Evolutionary conservation across 2,888 invertebrate species (phyloP), one percentile per base, ranked within the genome.

Genomic region (Eupithecia centaureata): DNA sequence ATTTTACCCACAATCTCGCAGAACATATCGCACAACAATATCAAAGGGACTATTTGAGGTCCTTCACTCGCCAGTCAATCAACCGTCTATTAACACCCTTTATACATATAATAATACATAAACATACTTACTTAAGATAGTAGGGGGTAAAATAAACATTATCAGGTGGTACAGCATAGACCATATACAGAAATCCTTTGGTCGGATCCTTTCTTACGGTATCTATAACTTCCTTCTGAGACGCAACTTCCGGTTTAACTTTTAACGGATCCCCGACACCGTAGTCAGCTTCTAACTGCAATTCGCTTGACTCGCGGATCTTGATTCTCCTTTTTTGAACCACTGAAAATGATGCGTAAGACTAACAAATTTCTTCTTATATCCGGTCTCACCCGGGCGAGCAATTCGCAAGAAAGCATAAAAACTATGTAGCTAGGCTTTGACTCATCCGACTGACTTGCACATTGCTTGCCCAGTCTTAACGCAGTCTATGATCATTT

Each of bases 101-200:
- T n/a, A n/a, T n/a, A n/a, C n/a, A n/a, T n/a, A n/a, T n/a, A n/a
- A n/a, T n/a, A n/a, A 27, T 13, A 52, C 15, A 52, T 5, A 25
- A 51, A 0, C 22, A 25, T 27, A 52, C 52, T 52, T 87, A 96
- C 96, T 94, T 95, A 38, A 97, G 90, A 69, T 96, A 96, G 80
- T 97, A 97, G 0, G 96, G 96, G 3, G 96, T 95, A 74, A 96
- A 97, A 78, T 94, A 94, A 75, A 96, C 95, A 71, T 96, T 96
- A 5, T 95, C 94, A 66, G 94, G 94, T n/a, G 95, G 94, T 1
- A 96, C 95, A 51, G 96, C 95, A 75, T 96, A 96, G 8, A 95
- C 94, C 92, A 98, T 94, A 82, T 98, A 98, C 5, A 96, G 93
- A 82, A 97, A 98, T 8, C 94, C 94, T 63, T 94, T 91, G n/a